Base-by-base conservation (phyloP, 2,113 vertebrate species). In the Holacanthus passer region DNA sequence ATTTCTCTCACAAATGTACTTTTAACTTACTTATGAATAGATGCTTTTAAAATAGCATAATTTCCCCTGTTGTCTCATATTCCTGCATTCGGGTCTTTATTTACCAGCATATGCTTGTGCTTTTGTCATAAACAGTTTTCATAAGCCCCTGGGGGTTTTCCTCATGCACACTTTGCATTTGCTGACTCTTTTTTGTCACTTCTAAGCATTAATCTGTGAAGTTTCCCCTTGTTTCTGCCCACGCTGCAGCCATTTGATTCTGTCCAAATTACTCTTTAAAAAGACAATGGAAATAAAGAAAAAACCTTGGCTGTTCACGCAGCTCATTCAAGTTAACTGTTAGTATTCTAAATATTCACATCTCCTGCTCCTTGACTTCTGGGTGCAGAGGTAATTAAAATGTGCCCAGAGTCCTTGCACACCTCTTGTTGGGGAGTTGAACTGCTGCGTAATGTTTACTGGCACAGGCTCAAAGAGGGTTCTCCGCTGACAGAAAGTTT, bases 61-160 rank as follows among this genome's bases (percentile, higher is more conserved):
- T 20, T 22, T 29, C 19, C 37, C 35, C 67, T 12, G 19, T 24
- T n/a, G 29, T 62, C 31, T 50, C 13, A 29, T 7, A 14, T 75
- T 66, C 52, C 67, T 63, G 64, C 32, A 35, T 29, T 31, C 0
- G 19, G 70, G 13, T 63, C 55, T 74, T 56, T 35, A 69, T 62
- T 63, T 29, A 73, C 50, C 75, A 65, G 60, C 65, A 75, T 11
- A 58, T 45, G 6, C 1, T 29, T 35, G 19, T 65, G 52, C 59
- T 66, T 63, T 70, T 72, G 24, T 59, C 27, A 48, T 74, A 64
- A 77, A 86, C 77, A 91, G 66, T 73, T 66, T 68, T 72, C 43
- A 45, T 10, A 7, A 82, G 24, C 60, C 79, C 48, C 31, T 6
- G 2, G 31, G 31, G 65, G n/a, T 27, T 41, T 52, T 45, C 13